These are phyloP conservation scores for Neoaliturus tenellus DNA, from an alignment of 2,888 invertebrate species.

Conservation along the genomic window DNA sequence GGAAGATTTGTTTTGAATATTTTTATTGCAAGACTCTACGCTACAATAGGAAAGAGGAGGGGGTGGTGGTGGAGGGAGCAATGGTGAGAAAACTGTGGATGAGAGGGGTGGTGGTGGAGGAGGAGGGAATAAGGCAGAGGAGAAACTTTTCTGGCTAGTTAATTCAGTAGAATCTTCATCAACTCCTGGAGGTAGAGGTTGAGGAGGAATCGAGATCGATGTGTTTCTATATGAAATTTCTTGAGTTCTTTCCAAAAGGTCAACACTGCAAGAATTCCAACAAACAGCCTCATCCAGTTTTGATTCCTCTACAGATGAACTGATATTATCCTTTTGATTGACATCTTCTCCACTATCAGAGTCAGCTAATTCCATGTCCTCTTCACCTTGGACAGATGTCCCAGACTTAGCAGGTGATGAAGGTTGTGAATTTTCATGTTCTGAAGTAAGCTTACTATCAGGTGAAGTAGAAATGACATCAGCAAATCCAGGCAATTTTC, in stretches of 20 bases:
- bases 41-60: not conserved
- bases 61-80: slow-evolving; percentile 40
- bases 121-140: slow-evolving; percentile 10
- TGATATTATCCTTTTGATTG: not conserved
- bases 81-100: not conserved
- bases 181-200: slow-evolving; percentile 51
- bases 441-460: not conserved
- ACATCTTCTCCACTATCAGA: slow-evolving; percentile 38
- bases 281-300: not conserved
- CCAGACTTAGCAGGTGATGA: slow-evolving; percentile 19
- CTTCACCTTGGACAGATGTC: slow-evolving; percentile 48
- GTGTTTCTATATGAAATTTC: not conserved
- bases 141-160: not conserved
- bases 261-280: not conserved
- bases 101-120: slow-evolving; percentile 12
- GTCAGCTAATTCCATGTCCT: slow-evolving; percentile 52
- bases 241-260: not conserved
- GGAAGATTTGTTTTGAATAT: not conserved
- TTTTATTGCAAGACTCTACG: not conserved
- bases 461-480: not conserved
- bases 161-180: not conserved
- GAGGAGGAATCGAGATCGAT: not conserved
- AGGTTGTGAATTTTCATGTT: not conserved
- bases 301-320: not conserved
- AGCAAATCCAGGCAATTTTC: not conserved